These are phyloP conservation scores for Anoplopoma fimbria DNA, from an alignment of 2,113 vertebrate species.

Conservation along the genomic window DNA sequence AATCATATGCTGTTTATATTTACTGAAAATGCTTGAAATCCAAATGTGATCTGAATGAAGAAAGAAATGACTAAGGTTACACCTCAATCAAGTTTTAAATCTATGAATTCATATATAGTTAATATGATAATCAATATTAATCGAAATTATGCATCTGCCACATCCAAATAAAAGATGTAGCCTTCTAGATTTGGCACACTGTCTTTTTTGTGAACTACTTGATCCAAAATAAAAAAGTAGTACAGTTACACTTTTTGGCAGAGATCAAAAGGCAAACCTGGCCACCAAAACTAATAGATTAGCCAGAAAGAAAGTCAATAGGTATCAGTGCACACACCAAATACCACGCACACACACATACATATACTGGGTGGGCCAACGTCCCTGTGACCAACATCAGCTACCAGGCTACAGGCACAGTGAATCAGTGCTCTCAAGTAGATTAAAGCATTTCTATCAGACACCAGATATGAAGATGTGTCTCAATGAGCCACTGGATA, in stretches of 20 bases:
- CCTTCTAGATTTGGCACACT: not conserved
- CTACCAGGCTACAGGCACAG: conserved; percentile 31
- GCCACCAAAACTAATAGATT: conserved; percentile 19
- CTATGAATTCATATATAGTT: too few relatives aligned
- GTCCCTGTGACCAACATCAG: conserved; percentile 32
- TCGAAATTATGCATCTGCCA: not conserved
- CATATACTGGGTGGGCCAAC: conserved; percentile 19
- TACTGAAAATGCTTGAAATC: not conserved
- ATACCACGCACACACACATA: conserved; percentile 22
- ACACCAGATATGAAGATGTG: conserved; percentile 42
- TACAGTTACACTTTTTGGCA: conserved; percentile 18
- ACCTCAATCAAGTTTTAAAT: not conserved
- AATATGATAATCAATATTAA: not conserved
- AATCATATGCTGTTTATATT: not conserved
- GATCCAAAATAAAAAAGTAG: not conserved
- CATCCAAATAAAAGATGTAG: not conserved
- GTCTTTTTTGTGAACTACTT: not conserved
- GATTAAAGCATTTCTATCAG: conserved; percentile 67
- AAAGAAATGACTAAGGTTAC: not conserved
- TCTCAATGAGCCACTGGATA: conserved; percentile 34
- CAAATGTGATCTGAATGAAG: not conserved
- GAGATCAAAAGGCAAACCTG: conserved; percentile 41
- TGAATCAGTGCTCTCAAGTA: conserved; percentile 67
- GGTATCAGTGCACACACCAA: conserved; percentile 9
- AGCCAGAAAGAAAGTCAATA: conserved; percentile 53